Evolutionary conservation across 2,113 vertebrate species (phyloP).

Genomic region (Pachyramphus minor): DNA sequence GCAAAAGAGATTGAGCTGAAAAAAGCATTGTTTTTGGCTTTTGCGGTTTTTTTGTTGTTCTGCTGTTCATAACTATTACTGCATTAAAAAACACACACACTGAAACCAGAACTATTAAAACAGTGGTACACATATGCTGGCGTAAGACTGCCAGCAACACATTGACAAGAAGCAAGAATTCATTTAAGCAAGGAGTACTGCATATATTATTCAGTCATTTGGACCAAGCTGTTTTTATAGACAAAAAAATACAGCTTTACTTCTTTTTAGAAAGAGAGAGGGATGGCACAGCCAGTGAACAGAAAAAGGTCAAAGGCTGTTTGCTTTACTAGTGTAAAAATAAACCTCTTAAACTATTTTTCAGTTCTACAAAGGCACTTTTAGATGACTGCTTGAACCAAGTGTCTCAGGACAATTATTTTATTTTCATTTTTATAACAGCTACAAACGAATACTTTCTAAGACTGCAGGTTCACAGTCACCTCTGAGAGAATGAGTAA

Average conservation of each 20-base stretch:
- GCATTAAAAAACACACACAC: constrained; percentile 14
- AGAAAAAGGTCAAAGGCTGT: neutral
- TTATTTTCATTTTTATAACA: neutral
- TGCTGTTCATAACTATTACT: constrained; percentile 21
- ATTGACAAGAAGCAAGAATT: neutral
- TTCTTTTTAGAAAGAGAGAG: neutral
- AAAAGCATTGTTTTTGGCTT: neutral
- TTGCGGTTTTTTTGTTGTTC: neutral
- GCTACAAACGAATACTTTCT: neutral
- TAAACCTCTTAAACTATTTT: neutral
- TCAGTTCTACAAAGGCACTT: neutral
- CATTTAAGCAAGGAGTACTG: neutral
- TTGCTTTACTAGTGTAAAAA: neutral
- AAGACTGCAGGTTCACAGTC: neutral
- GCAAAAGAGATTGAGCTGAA: constrained; percentile 67
- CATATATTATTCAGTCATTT: neutral
- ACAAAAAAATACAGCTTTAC: neutral
- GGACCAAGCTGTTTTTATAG: neutral
- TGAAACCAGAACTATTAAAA: neutral
- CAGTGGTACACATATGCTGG: neutral
- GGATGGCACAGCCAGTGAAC: neutral
- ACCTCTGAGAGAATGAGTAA: neutral
- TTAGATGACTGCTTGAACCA: neutral
- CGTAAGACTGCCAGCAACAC: neutral
- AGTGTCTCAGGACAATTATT: neutral